Evolutionary conservation across 1,140 invertebrate genomes (phyloP).

Genomic region (Ostrea edulis): DNA sequence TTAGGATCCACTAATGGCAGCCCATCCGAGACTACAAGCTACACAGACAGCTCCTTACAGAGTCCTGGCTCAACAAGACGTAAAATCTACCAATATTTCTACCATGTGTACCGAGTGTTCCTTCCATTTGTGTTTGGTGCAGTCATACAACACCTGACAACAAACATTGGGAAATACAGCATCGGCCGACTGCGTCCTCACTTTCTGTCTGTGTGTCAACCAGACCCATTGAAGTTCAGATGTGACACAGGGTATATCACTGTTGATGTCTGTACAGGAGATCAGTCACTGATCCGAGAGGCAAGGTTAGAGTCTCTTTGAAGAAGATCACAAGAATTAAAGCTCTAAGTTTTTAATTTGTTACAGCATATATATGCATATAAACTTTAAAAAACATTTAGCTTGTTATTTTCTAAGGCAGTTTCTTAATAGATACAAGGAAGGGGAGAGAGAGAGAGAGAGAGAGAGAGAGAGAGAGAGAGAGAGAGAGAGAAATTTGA

Average conservation of each 20-base stretch:
- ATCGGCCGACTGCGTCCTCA: constrained; percentile 54
- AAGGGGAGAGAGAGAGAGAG: too few relatives aligned
- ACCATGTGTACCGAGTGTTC: constrained; percentile 38
- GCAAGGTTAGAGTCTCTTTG: constrained; percentile 43
- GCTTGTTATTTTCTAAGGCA: too few relatives aligned
- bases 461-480: too few relatives aligned
- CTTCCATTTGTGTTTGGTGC: constrained; percentile 56
- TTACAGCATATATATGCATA: too few relatives aligned
- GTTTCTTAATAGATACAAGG: too few relatives aligned
- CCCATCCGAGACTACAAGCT: not conserved
- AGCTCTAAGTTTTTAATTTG: too few relatives aligned
- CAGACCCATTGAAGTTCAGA: constrained; percentile 46
- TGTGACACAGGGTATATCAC: constrained; percentile 51
- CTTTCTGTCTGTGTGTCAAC: constrained; percentile 57
- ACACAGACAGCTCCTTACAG: not conserved
- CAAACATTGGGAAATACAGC: constrained; percentile 52
- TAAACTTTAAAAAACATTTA: too few relatives aligned
- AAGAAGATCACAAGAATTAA: too few relatives aligned
- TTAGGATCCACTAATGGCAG: not conserved
- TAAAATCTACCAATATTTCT: constrained; percentile 45
- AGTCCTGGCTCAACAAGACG: not conserved
- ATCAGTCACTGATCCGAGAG: constrained; percentile 38
- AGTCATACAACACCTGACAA: constrained; percentile 46
- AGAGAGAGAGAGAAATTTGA: too few relatives aligned
- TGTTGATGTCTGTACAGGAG: constrained; percentile 52